Evolutionary conservation across 2,113 vertebrate species (phyloP).

Genomic region (Tympanuchus pallidicinctus): DNA sequence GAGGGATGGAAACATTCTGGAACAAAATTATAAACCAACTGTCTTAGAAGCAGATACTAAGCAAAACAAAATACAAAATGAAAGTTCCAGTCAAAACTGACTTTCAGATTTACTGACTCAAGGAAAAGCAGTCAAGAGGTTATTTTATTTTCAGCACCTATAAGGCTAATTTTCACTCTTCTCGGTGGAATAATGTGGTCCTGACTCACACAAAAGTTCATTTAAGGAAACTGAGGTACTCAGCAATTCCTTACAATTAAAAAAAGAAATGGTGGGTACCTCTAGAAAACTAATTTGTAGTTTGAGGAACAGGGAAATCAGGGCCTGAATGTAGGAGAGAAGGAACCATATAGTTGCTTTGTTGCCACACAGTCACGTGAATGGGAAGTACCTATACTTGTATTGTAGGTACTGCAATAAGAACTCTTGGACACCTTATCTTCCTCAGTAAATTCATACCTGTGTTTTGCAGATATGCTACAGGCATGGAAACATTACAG

Average conservation of each 20-base stretch:
- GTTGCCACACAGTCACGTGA: neutral
- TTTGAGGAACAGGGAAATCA: neutral
- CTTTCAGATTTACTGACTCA: neutral
- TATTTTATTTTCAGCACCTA: neutral
- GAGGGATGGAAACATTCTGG: neutral
- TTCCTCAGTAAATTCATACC: neutral
- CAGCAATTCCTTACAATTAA: neutral
- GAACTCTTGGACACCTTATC: neutral
- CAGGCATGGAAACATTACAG: neutral
- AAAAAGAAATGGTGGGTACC: neutral
- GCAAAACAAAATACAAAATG: neutral
- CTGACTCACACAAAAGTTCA: neutral
- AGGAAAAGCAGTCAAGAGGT: neutral
- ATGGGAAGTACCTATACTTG: neutral
- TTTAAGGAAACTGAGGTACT: neutral
- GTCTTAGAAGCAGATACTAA: conserved; percentile 1
- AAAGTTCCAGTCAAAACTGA: neutral
- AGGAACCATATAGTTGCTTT: neutral
- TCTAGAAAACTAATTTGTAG: neutral
- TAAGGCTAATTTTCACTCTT: neutral
- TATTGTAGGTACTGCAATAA: neutral
- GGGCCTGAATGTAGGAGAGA: neutral
- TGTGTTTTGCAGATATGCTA: neutral
- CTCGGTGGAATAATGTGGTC: neutral
- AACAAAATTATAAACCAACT: conserved; percentile 15